A percentile compares a stretch with the other conserved stretches of the same genome.
phyloP scores from a whole-genome alignment of 2,113 vertebrate species.

The Xiphophorus hellerii region DNA sequence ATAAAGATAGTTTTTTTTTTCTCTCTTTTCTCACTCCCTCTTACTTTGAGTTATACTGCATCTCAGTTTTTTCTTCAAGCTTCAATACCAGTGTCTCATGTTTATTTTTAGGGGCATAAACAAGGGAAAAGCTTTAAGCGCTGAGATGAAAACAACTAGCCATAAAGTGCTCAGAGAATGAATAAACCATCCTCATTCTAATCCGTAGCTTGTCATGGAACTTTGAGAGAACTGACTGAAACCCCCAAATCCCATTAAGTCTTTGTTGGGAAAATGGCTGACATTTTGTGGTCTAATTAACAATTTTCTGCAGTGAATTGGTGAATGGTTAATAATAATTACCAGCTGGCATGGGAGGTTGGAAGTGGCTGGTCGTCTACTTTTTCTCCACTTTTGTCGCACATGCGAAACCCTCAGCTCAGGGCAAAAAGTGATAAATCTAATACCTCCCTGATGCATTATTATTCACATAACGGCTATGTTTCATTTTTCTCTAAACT shows the following conservation, averaged over 20 bases:
- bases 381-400: slow-evolving; percentile 44
- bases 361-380: slow-evolving; percentile 27
- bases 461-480: slow-evolving; percentile 50
- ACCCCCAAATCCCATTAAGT: slow-evolving; percentile 82
- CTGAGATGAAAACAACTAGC: slow-evolving; percentile 67
- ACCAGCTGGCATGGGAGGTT: slow-evolving; percentile 65
- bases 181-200: slow-evolving; percentile 77
- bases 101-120: slow-evolving; percentile 74
- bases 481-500: slow-evolving; percentile 66
- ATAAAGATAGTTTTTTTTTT: slow-evolving; percentile 36
- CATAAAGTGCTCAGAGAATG: slow-evolving; percentile 67
- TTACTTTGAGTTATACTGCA: slow-evolving; percentile 53
- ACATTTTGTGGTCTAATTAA: slow-evolving; percentile 84
- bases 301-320: slow-evolving; percentile 71
- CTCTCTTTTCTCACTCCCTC: slow-evolving; percentile 7
- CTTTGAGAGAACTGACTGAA: slow-evolving; percentile 65
- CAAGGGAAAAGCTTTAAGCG: slow-evolving; percentile 73
- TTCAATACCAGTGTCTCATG: slow-evolving; percentile 76
- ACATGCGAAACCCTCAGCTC: slow-evolving; percentile 49
- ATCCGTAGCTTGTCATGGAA: slow-evolving; percentile 68
- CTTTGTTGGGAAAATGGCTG: slow-evolving; percentile 73
- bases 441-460: slow-evolving; percentile 45
- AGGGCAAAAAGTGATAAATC: neutral
- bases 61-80: slow-evolving; percentile 69
- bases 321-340: slow-evolving; percentile 78